phyloP scores from a whole-genome alignment of 2,113 vertebrate genomes.

The Columbina picui region DNA sequence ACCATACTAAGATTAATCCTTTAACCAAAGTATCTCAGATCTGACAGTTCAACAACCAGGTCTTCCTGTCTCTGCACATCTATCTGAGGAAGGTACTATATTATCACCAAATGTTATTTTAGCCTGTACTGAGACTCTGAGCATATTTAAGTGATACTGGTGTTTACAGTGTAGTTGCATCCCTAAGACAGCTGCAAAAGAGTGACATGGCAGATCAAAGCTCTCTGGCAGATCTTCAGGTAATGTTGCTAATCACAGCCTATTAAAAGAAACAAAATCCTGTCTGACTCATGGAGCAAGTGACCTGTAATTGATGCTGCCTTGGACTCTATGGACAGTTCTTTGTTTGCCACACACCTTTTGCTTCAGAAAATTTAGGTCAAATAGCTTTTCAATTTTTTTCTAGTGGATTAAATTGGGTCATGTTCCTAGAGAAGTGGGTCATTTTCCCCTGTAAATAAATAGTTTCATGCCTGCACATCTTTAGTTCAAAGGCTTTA shows the following conservation, averaged over 20 bases:
- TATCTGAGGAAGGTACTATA: not conserved
- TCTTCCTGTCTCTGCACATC: not conserved
- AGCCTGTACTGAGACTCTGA: not conserved
- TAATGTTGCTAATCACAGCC: slow-evolving; percentile 26
- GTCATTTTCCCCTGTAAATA: slow-evolving; percentile 65
- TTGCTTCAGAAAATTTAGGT: slow-evolving; percentile 62
- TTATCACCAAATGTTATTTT: not conserved
- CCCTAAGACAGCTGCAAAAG: not conserved
- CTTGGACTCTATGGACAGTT: not conserved
- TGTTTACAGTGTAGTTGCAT: not conserved
- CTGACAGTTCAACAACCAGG: not conserved
- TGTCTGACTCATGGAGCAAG: not conserved
- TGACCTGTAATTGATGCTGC: slow-evolving; percentile 15
- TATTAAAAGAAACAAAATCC: slow-evolving; percentile 44
- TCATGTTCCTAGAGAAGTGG: slow-evolving; percentile 54
- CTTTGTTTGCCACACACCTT: slow-evolving; percentile 24
- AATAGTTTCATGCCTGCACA: slow-evolving; percentile 57
- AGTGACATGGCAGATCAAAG: not conserved
- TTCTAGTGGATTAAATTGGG: slow-evolving; percentile 61
- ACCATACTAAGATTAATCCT: not conserved
- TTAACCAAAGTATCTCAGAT: not conserved
- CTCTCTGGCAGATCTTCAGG: slow-evolving; percentile 3
- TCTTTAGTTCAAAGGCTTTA: slow-evolving; percentile 63
- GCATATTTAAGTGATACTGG: not conserved
- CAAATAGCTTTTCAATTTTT: slow-evolving; percentile 19